Base-by-base conservation (phyloP, 2,888 invertebrate genomes). In the Ctenicera cuprea region DNA sequence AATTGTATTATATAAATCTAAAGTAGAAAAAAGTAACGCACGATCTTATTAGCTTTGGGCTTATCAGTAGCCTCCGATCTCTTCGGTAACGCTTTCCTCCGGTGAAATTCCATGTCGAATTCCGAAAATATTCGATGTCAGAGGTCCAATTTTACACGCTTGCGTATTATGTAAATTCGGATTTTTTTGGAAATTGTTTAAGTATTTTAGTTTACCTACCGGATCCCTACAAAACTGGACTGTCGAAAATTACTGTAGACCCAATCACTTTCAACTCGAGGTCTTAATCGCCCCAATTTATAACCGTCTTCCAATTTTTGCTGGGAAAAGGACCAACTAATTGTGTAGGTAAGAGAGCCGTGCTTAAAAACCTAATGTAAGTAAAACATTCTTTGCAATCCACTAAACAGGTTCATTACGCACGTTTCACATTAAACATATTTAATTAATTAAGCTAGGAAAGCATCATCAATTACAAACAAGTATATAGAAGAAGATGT, bases 401-500 rank as follows among this genome's bases (percentile, higher is more conserved):
- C 52, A 52, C 52, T 30, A 54, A 70, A 70, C 71, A 65, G 62
- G 71, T 71, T 65, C 63, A 70, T 70, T 70, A 70, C 62, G 62
- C 63, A 38, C 62, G 38, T 69, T 61, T 50, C 20, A 48, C 61
- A 64, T 70, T 71, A 71, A 71, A 65, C 65, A 48, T 59, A 50
- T 61, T 65, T 71, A 71, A 66, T 71, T 71, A 71, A 71, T 71
- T 71, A 61, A 66, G 63, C 66, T 71, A 71, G 65, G 61, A 71
- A 66, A 59, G 48, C 59, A 20, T 38, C 41, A 71, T 66, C 66
- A 65, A 65, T 71, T 71, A 71, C 22, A 41, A 69, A 26, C 37
- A 5, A 52, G 37, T 52, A 65, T 33, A n/a, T n/a, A n/a, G n/a
- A n/a, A 65, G 65, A 63, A 43, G 43, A 52, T 59, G 57, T 61